Percentiles rank a stretch among this genome's conserved stretches.
Evolutionary conservation across 2,113 vertebrate genomes (phyloP).

Genomic region (Tachysurus vachellii): DNA sequence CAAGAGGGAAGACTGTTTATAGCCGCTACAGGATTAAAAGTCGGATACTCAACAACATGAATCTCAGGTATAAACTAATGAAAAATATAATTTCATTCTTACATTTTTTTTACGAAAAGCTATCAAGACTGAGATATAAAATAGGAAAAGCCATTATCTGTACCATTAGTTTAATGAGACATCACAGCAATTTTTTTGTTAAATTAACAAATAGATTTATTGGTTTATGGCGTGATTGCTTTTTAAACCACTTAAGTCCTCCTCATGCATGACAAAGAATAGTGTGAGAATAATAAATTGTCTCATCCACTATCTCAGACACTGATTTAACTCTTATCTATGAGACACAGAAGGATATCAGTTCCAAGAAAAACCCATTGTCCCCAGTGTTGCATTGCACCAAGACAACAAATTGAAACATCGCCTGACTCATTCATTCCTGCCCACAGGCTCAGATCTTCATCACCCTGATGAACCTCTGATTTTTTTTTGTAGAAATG

Average conservation of each 20-base stretch:
- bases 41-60: not conserved
- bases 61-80: not conserved
- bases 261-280: no score
- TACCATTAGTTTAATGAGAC: not conserved
- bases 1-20: not conserved
- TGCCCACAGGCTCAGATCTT: slow-evolving; percentile 25
- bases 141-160: not conserved
- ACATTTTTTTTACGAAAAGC: not conserved
- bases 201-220: not conserved
- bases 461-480: slow-evolving; percentile 17
- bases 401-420: slow-evolving; percentile 37
- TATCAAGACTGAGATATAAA: not conserved
- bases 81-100: not conserved
- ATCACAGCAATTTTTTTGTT: not conserved
- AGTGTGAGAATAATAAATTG: not conserved
- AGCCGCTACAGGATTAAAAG: not conserved
- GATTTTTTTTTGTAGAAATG: not conserved
- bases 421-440: slow-evolving; percentile 24
- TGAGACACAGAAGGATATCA: slow-evolving; percentile 15
- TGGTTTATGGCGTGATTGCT: not conserved
- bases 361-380: slow-evolving; percentile 18
- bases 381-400: slow-evolving; percentile 20
- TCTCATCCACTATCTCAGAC: not conserved
- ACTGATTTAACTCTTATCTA: slow-evolving; percentile 27
- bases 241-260: not conserved